Evolutionary conservation across 1,140 invertebrate species (phyloP), one percentile per base, ranked within the genome.

Genomic region (Diorhabda carinulata): DNA sequence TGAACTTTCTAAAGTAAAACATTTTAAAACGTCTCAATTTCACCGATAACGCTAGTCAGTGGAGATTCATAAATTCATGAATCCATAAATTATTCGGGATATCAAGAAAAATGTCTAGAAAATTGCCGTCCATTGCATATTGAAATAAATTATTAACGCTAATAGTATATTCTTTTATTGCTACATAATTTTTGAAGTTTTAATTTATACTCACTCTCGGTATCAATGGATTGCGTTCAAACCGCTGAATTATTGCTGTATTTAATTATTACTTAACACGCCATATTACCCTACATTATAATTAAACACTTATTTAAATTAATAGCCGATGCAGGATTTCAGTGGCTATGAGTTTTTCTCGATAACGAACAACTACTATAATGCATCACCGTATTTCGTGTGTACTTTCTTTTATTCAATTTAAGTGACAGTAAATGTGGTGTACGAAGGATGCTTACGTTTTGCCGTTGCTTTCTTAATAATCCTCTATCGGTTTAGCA

Each of bases 231-330:
- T 52, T 52, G 47, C 47, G 47, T n/a, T 52, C 47, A 52, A 52
- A 52, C 47, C n/a, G n/a, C n/a, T 52, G 47, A 52, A 52, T 52
- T 52, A 52, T 52, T 52, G n/a, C 47, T 52, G 47, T 2, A 6
- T 10, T 9, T 42, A 60, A 42, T 60, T 60, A 40, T 60, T 60
- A 42, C 42, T 60, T 60, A 42, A 60, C 59, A 25, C 59, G 42
- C 59, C 6, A 60, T 60, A 40, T 60, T 60, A 60, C 42, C 6
- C 25, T 60, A 7, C 7, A 6, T 60, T 60, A 25, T 60, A 60
- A 60, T 40, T 60, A 60, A 60, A 60, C 59, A 60, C 10, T 25
- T 60, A 60, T 60, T 6, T 9, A 60, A 60, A 40, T 60, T 40
- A 60, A 60, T 60, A 10, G 25, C 25, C 2, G 59, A 40, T 9